These are phyloP conservation scores for Drosophila repleta DNA, from an alignment of 1,140 invertebrate species.

Conservation along the genomic window DNA sequence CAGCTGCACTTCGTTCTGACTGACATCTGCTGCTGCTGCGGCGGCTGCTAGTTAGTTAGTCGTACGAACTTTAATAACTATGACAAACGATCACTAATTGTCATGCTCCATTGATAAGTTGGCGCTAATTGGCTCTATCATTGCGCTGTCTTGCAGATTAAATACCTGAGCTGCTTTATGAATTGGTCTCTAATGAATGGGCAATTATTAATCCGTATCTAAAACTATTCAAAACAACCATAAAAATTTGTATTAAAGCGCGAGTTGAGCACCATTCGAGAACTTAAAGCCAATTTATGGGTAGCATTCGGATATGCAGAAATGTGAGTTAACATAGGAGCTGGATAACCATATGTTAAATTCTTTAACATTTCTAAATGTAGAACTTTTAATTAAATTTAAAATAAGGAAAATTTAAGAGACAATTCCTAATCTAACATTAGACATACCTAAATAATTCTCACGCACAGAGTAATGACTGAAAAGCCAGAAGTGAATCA, in stretches of 20 bases:
- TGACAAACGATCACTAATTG: conserved; percentile 13
- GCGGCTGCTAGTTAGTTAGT: neutral
- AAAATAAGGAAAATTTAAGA: too few relatives aligned
- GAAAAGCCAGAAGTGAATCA: too few relatives aligned
- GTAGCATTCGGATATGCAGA: too few relatives aligned
- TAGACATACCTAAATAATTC: too few relatives aligned
- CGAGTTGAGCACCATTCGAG: too few relatives aligned
- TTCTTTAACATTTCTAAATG: too few relatives aligned
- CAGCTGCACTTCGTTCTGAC: neutral
- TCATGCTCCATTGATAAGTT: conserved; percentile 27
- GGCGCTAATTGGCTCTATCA: conserved; percentile 16
- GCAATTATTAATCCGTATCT: neutral
- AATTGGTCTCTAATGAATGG: conserved; percentile 10
- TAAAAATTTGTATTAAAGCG: neutral
- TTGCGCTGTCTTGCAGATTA: conserved; percentile 7
- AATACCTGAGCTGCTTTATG: neutral
- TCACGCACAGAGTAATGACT: too few relatives aligned
- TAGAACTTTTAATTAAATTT: too few relatives aligned
- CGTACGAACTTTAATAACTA: conserved; percentile 5
- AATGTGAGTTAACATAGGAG: too few relatives aligned
- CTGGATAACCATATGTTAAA: too few relatives aligned
- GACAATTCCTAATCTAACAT: too few relatives aligned
- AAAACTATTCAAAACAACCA: neutral
- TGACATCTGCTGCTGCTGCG: neutral
- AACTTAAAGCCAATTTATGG: too few relatives aligned